Evolutionary conservation across 2,113 vertebrate genomes (phyloP).

Genomic region (Psammodynastes pulverulentus): DNA sequence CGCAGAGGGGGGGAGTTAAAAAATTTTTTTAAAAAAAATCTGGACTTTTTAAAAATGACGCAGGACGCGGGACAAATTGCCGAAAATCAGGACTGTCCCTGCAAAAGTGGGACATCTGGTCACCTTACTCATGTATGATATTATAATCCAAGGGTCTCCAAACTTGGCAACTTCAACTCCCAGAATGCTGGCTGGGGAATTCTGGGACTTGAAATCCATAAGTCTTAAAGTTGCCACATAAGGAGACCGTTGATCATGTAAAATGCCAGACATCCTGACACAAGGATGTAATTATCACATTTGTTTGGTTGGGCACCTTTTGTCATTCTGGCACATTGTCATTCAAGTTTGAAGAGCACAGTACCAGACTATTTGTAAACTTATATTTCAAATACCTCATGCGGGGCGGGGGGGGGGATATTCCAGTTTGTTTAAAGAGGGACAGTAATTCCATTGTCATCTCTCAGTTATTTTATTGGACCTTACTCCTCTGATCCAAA

Average conservation of each 20-base stretch:
- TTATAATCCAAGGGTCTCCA: neutral
- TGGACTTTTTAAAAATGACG: too few species aligned
- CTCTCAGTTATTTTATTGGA: neutral
- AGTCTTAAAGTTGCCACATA: too few species aligned
- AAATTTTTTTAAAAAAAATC: too few species aligned
- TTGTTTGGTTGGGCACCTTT: neutral
- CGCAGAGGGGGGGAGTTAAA: too few species aligned
- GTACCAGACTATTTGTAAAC: neutral
- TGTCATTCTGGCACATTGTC: neutral
- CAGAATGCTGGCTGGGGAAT: neutral
- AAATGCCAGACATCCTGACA: neutral
- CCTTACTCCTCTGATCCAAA: neutral
- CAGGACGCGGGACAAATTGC: too few species aligned
- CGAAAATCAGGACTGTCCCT: too few species aligned
- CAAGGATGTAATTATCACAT: neutral
- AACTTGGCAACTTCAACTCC: neutral
- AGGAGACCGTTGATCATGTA: neutral
- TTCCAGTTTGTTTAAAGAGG: neutral
- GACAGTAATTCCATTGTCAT: neutral
- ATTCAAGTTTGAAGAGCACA: neutral
- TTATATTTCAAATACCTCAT: neutral
- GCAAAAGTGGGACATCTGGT: too few species aligned
- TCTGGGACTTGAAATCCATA: too few species aligned
- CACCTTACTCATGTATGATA: neutral
- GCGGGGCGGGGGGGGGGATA: neutral